Conservation (phyloP, 2,797 vertebrate species). For the Spondyliosoma cantharus region DNA sequence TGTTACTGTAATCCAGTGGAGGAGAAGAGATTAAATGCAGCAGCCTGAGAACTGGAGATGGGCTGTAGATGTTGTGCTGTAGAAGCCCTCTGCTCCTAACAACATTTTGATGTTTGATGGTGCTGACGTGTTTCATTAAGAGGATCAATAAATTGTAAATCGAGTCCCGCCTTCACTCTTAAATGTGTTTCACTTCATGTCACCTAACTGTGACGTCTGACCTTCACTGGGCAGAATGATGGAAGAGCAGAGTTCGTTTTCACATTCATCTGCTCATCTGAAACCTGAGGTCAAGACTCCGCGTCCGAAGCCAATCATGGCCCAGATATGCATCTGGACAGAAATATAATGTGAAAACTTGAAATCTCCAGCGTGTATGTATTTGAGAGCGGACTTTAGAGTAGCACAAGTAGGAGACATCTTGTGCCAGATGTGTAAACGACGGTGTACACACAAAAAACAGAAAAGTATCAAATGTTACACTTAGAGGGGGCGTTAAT, state of each 20-base stretch:
- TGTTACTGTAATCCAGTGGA: constrained; percentile 31
- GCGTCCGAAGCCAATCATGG: no score
- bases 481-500: no score
- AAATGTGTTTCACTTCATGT: constrained; percentile 2
- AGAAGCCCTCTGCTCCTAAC: constrained; percentile 2
- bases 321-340: background rate
- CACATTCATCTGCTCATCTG: background rate
- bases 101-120: constrained; percentile 18
- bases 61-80: constrained; percentile 3
- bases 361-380: no score
- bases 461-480: no score
- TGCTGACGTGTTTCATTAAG: constrained; percentile 12
- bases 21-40: constrained; percentile 18
- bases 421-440: background rate
- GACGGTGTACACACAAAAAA: no score
- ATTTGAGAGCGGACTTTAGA: no score
- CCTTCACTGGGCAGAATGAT: constrained; percentile 9
- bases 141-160: constrained; percentile 20
- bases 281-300: background rate
- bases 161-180: background rate
- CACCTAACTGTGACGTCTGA: constrained; percentile 20
- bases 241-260: constrained; percentile 9
- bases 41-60: background rate
- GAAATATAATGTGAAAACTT: background rate
- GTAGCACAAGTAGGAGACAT: background rate